Evolutionary conservation across 1,140 invertebrate genomes (phyloP).

Genomic region (Sitobion miscanthi): DNA sequence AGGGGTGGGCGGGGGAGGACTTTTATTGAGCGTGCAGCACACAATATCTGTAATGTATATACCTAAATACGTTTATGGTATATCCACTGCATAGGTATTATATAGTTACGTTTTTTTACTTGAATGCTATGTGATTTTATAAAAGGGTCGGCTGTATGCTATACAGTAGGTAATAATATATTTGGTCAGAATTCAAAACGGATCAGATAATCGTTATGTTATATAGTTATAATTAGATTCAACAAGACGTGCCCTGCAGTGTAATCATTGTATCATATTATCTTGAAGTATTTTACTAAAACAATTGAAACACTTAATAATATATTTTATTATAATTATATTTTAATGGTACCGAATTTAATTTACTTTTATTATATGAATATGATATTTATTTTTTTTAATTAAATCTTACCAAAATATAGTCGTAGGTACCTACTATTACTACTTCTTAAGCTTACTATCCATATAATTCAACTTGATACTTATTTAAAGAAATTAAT

Average conservation of each 20-base stretch:
- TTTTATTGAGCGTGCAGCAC: neutral
- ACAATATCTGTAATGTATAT: neutral
- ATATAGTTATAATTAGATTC: neutral
- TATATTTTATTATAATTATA: neutral
- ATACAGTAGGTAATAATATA: neutral
- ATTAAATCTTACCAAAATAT: neutral
- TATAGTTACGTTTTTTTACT: neutral
- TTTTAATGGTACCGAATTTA: too few relatives aligned
- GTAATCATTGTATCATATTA: neutral
- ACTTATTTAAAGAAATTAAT: neutral
- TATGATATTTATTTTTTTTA: neutral
- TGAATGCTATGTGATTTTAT: neutral
- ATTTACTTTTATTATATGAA: too few relatives aligned
- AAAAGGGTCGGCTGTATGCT: neutral
- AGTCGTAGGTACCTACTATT: neutral
- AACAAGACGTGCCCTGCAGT: neutral
- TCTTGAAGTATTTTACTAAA: slow-evolving; percentile 1
- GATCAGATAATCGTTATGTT: neutral
- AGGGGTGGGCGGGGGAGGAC: neutral
- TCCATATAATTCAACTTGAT: neutral
- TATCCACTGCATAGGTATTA: neutral
- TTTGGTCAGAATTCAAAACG: neutral
- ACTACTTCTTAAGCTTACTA: neutral
- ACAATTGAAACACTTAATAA: neutral
- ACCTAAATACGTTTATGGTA: neutral